These are phyloP conservation scores for Enteromius argenteus DNA, from an alignment of 2,797 vertebrate species.

Conservation along the genomic window DNA sequence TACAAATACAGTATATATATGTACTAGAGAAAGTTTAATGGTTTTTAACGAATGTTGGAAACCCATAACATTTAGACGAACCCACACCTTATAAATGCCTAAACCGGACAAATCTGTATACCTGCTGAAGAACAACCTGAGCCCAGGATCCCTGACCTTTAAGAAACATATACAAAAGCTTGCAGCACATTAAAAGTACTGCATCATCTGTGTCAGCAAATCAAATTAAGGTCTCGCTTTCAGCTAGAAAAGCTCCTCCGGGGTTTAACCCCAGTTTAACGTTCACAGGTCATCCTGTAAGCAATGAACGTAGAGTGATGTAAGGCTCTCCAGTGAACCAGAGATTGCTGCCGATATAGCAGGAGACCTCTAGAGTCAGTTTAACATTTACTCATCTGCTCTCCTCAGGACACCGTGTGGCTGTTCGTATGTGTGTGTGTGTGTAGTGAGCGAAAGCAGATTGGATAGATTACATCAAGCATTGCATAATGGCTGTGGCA, in stretches of 20 bases:
- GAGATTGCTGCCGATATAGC: slow-evolving; percentile 42
- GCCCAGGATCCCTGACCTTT: slow-evolving; percentile 9
- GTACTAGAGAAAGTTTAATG: background rate
- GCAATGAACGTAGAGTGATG: slow-evolving; percentile 29
- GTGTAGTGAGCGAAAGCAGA: slow-evolving; percentile 58
- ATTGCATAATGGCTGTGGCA: slow-evolving; percentile 62
- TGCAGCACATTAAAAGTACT: slow-evolving; percentile 15
- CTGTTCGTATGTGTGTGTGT: slow-evolving; percentile 45
- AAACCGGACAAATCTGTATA: background rate
- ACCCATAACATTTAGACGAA: background rate
- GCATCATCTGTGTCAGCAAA: slow-evolving; percentile 35
- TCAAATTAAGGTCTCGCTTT: slow-evolving; percentile 21
- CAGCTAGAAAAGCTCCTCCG: slow-evolving; percentile 23
- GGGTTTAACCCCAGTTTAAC: background rate
- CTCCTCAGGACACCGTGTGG: slow-evolving; percentile 59
- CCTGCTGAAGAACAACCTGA: background rate
- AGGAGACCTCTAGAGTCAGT: slow-evolving; percentile 51
- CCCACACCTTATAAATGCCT: background rate
- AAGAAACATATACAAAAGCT: background rate
- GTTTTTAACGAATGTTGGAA: background rate
- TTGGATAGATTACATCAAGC: slow-evolving; percentile 63
- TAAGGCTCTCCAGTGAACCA: slow-evolving; percentile 42
- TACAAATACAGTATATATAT: background rate
- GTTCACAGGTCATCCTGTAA: slow-evolving; percentile 37
- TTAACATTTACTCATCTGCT: slow-evolving; percentile 62